Evolutionary conservation across 53 echinoderm and acorn worm genomes (phyloP), one percentile per base, ranked within the genome.

Genomic region (Zoroaster sp.): DNA sequence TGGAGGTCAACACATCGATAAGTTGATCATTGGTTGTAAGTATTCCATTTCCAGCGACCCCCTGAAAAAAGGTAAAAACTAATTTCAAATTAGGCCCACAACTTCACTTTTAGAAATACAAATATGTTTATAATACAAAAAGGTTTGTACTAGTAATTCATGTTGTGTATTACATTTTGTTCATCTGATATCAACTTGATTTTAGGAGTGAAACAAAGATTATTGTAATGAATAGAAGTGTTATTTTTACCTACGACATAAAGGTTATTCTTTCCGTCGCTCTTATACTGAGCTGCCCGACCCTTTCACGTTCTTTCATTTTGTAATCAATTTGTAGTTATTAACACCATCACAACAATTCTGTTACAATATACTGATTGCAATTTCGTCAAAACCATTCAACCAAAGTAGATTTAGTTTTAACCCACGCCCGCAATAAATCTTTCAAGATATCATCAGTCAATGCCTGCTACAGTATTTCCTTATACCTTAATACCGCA

Each of bases 1-100:
- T 88, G 9, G 95, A 93, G 1, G 94, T 91, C 18, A 90, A 37
- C 2, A 91, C 69, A 5, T 88, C 54, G 21, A 86, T 89, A 12
- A 96, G 72, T 43, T 96, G 93, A 11, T 91, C 91, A 30, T 74
- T 86, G 12, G 46, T 85, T 15, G 52, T 45, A 32, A 96, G 90
- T 42, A 69, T 78, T 7, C 96, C 96, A 23, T 74, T 88, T 4
- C 93, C 95, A 2, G 92, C 88, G 37, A 96, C 89, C 11, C 96
- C 96, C 83, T 95, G 21, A 38, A 7, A 4, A 40, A 28, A 47
- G 1, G 4, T 31, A 32, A 39, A 20, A 34, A 25, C n/a, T 21
- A 4, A 31, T 37, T 66, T 66, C 12, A 71, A 21, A 72, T 15
- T 31, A 72, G 9, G 25, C 3, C 2, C 11, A 25, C 63, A 0